Evolutionary conservation across 2,113 vertebrate genomes (phyloP), one percentile per base, ranked within the genome.

Genomic region (Triplophysa tibetana): DNA sequence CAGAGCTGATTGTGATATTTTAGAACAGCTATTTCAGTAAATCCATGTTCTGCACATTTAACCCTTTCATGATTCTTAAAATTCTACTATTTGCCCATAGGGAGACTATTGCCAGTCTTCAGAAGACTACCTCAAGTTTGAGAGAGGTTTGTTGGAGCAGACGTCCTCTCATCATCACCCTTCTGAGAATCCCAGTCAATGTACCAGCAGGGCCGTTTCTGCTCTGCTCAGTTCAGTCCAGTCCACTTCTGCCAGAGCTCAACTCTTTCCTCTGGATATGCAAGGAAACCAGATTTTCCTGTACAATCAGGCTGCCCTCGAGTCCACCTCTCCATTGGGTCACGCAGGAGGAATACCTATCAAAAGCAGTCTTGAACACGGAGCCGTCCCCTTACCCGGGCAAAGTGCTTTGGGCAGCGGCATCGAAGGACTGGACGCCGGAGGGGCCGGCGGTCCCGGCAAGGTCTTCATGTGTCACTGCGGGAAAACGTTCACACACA

Each of bases 381-480:
- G 91, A 1, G 90, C 89, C 0, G 91, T 89, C 48, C 90, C 91
- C 56, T 83, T 89, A 84, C 14, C 76, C n/a, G 17, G 66, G 43
- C 78, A 77, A 78, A 67, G 73, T 1, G 3, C 83, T 45, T 2
- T 78, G 50, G n/a, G 45, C 65, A 84, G 78, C 5, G 80, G 81
- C 52, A 60, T 77, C 1, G 75, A 77, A 69, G 85, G 84, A 4
- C 82, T 89, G 19, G 89, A 86, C 1, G 78, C 82, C 8, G 1
- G 87, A 0, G 56, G 85, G 0, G 45, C 84, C 0, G 88, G 89
- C 0, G 83, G 85, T 14, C 86, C 92, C 1, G 93, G 92, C 67
- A 97, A 96, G 86, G 94, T 97, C 66, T 97, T 96, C 66, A 91
- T 97, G 90, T 98, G 96, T 79, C 96, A 98, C 89, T 98, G 96